Evolutionary conservation across 2,113 vertebrate genomes (phyloP).

Genomic region (Tympanuchus pallidicinctus): DNA sequence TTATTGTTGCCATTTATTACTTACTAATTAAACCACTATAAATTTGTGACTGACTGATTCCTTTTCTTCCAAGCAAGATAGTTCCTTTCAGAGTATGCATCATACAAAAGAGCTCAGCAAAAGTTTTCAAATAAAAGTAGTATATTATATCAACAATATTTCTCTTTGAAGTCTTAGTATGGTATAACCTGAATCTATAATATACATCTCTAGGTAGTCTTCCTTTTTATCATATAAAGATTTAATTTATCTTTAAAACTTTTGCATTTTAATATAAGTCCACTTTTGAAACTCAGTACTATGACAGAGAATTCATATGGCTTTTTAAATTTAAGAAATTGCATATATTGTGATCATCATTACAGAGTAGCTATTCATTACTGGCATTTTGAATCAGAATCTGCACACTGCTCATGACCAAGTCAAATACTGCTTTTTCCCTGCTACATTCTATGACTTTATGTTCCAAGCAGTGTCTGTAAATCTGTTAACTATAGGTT

Average conservation of each 20-base stretch:
- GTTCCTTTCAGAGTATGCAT: not conserved
- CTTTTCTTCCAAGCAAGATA: not conserved
- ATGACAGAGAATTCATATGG: not conserved
- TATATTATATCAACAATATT: not conserved
- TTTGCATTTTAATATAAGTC: not conserved
- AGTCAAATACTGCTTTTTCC: not conserved
- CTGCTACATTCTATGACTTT: not conserved
- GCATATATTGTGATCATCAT: not conserved
- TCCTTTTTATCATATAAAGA: not conserved
- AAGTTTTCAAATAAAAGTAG: not conserved
- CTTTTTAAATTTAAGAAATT: not conserved
- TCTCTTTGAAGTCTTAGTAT: not conserved
- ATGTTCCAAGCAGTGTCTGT: not conserved
- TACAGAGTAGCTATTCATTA: not conserved
- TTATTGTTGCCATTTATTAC: not conserved
- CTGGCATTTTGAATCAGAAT: not conserved
- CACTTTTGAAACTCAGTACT: not conserved
- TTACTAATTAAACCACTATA: not conserved
- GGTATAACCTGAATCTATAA: not conserved
- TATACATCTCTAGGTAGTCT: not conserved
- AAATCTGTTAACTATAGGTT: not conserved
- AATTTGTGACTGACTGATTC: not conserved
- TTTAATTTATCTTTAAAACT: not conserved
- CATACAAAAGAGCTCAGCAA: not conserved
- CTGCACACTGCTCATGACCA: not conserved